Evolutionary conservation across 2,888 invertebrate genomes (phyloP), one percentile per base, ranked within the genome.

Genomic region (Spicauda simplicius): DNA sequence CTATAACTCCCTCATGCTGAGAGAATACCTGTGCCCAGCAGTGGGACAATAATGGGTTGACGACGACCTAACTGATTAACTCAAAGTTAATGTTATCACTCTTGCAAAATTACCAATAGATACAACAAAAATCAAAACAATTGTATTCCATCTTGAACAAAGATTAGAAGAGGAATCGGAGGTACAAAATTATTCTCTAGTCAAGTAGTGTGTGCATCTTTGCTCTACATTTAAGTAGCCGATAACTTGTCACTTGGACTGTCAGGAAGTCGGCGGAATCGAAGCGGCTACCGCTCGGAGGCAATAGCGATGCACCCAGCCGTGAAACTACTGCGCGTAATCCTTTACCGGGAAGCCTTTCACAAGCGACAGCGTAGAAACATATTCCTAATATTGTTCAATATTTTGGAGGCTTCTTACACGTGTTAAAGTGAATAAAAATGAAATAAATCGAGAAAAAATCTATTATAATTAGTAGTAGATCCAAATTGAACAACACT

Each of bases 341-440:
- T 92, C 91, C 91, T 91, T 91, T 89, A 82, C 85, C 79, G 78
- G 75, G 77, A 86, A 87, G 81, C 88, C 89, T 88, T 91, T 91
- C 81, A 85, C 79, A 81, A 84, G 86, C 85, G 88, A 80, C 77
- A 88, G 87, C 83, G 82, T 87, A 85, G 82, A 85, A 88, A 84
- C 79, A 77, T 82, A 81, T 84, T 4, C 84, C 83, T 84, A 86
- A 91, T 87, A 87, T 85, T 87, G 81, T 83, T 80, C 83, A 88
- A 91, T 91, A 88, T 91, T 91, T 87, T 88, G 86, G 80, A 79
- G 82, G 80, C 77, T 78, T 72, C 71, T 33, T 33, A 33, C 70
- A 81, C 81, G 37, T 12, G 1, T 37, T 7, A 37, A 1, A 8
- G n/a, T n/a, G n/a, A n/a, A n/a, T n/a, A n/a, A n/a, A n/a, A n/a